Conservation (phyloP, 2,888 invertebrate species). For the Ormyrus pomaceus region DNA sequence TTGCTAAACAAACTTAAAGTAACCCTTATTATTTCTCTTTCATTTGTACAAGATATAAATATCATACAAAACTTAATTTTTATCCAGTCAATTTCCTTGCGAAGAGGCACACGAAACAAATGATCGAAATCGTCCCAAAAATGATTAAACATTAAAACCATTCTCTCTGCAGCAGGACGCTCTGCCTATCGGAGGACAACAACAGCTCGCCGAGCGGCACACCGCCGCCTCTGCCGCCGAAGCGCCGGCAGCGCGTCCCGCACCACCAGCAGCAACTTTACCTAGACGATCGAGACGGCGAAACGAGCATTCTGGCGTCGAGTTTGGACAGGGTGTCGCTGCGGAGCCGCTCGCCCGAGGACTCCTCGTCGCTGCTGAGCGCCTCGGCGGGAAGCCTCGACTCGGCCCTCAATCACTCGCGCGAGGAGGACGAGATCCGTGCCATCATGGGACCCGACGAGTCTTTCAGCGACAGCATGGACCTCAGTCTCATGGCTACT, state of each 20-base stretch:
- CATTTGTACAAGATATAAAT: no score
- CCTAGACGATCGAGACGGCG: slow-evolving; percentile 67
- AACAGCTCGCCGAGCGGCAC: slow-evolving; percentile 80
- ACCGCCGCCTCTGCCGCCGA: slow-evolving; percentile 88
- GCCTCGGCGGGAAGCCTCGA: slow-evolving; percentile 89
- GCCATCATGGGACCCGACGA: slow-evolving; percentile 79
- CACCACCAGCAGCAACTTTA: slow-evolving; percentile 76
- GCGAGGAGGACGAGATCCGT: slow-evolving; percentile 86
- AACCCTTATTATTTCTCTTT: no score
- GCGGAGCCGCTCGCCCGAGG: slow-evolving; percentile 85
- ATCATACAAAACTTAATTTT: no score
- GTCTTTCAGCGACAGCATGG: slow-evolving; percentile 73
- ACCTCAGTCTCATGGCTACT: slow-evolving; percentile 73
- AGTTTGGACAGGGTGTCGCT: slow-evolving; percentile 84
- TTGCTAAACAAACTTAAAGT: no score
- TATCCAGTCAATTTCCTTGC: no score
- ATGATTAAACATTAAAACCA: no score
- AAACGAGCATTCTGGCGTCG: slow-evolving; percentile 79
- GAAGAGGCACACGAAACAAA: no score
- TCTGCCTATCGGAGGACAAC: slow-evolving; percentile 65
- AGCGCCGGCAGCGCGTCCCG: slow-evolving; percentile 80
- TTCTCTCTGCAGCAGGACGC: slow-evolving; percentile 9
- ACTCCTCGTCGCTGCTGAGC: slow-evolving; percentile 82
- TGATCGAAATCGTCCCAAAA: no score
- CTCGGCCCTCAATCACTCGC: slow-evolving; percentile 92